These are phyloP conservation scores for Anoplopoma fimbria DNA, from an alignment of 2,113 vertebrate species.

Conservation along the genomic window DNA sequence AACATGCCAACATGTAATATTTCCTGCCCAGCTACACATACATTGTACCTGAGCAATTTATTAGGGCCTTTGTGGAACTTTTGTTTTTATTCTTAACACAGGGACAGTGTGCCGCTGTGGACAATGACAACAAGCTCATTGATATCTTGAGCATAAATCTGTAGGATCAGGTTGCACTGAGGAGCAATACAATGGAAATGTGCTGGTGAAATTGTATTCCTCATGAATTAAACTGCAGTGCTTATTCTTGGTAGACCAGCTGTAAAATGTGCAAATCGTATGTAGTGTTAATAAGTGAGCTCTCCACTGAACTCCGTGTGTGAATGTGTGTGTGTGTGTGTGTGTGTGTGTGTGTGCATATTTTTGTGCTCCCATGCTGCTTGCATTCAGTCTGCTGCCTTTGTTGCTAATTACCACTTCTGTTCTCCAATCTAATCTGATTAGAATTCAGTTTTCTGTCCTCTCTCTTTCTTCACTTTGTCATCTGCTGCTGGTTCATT, in stretches of 20 bases:
- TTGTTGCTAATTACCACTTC: slow-evolving; percentile 62
- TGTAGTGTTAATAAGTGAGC: slow-evolving; percentile 66
- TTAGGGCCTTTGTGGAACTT: neutral
- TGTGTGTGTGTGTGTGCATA: neutral
- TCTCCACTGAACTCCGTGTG: neutral
- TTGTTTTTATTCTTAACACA: neutral
- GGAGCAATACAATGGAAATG: neutral
- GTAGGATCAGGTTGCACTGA: neutral
- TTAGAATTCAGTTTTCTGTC: slow-evolving; percentile 50
- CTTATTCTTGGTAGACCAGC: slow-evolving; percentile 8
- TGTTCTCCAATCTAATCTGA: slow-evolving; percentile 59
- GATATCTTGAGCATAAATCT: neutral
- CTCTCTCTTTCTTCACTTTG: slow-evolving; percentile 11
- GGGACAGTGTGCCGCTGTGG: neutral
- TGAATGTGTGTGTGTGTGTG: neutral
- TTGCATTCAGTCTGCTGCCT: slow-evolving; percentile 18
- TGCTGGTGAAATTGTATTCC: neutral
- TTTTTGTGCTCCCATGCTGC: slow-evolving; percentile 39
- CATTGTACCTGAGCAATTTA: neutral
- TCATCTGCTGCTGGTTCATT: neutral
- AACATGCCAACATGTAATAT: too few relatives aligned
- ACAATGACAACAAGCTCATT: neutral
- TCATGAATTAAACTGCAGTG: neutral
- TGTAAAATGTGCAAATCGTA: slow-evolving; percentile 58
- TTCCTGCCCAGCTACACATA: neutral